Evolutionary conservation across 2,113 vertebrate genomes (phyloP).

Genomic region (Ginglymostoma cirratum): DNA sequence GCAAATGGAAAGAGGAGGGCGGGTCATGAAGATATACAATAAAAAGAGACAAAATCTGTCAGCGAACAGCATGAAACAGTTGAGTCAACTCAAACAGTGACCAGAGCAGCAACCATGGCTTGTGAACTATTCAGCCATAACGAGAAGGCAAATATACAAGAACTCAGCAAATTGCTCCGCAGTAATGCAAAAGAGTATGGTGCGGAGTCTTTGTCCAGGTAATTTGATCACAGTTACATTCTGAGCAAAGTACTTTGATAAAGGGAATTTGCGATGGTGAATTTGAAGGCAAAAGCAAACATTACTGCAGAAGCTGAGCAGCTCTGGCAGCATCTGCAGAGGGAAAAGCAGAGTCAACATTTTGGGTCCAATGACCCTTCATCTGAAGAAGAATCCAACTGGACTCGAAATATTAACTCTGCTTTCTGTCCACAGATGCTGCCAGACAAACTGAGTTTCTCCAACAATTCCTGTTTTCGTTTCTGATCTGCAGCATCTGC

Average conservation of each 20-base stretch:
- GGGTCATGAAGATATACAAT: not conserved
- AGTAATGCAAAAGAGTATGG: conserved; percentile 46
- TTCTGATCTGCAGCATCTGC: no score
- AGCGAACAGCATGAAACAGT: not conserved
- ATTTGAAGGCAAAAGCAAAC: no score
- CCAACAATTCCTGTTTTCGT: no score
- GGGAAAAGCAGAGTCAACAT: no score
- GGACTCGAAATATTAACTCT: no score
- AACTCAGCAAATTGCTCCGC: accelerated
- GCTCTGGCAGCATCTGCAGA: no score
- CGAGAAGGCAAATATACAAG: not conserved
- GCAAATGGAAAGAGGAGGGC: not conserved
- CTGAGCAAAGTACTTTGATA: not conserved
- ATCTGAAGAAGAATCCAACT: no score
- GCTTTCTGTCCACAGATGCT: no score
- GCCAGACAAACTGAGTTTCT: no score
- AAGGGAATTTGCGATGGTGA: not conserved
- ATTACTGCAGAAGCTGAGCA: no score
- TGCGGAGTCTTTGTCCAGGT: conserved; percentile 60
- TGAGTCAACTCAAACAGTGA: conserved; percentile 21
- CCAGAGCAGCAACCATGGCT: conserved; percentile 45
- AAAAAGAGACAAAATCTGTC: not conserved
- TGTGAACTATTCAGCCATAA: conserved; percentile 49
- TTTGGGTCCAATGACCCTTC: no score
- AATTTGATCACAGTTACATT: conserved; percentile 35